A percentile compares a stretch with the other conserved stretches of the same genome.
Conservation (phyloP, 2,888 invertebrate genomes). For the Agonum fuliginosum region DNA sequence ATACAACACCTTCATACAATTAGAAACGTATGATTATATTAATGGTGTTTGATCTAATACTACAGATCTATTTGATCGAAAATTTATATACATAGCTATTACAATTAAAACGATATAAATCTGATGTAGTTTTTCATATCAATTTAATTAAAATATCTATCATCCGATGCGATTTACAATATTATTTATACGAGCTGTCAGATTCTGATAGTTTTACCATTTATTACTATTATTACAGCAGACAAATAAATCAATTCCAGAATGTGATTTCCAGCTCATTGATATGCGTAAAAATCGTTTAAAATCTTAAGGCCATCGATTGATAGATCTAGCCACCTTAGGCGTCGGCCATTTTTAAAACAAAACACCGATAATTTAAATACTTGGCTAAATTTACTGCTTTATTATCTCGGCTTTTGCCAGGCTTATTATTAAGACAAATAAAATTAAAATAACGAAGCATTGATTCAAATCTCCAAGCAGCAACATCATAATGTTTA, state of each 20-base stretch:
- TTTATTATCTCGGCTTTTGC: constrained; percentile 22
- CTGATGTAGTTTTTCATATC: background rate
- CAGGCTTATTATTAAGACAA: constrained; percentile 31
- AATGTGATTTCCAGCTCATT: constrained; percentile 9
- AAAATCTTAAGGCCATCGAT: constrained; percentile 10
- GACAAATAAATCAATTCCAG: constrained; percentile 3
- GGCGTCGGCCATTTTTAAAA: constrained; percentile 14
- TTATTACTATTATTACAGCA: constrained; percentile 35
- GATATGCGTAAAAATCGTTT: constrained; percentile 31
- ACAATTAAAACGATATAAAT: constrained; percentile 4
- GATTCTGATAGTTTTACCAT: constrained; percentile 12
- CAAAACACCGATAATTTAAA: constrained; percentile 5
- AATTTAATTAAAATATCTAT: background rate
- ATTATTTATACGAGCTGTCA: constrained; percentile 21
- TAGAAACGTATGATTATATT: background rate
- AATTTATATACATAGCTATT: background rate
- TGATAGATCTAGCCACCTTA: constrained; percentile 12
- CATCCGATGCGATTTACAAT: constrained; percentile 6
- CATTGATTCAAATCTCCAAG: constrained; percentile 22
- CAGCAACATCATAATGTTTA: too few relatives aligned
- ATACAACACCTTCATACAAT: too few relatives aligned
- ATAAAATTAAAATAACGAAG: constrained; percentile 29
- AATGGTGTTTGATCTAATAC: background rate
- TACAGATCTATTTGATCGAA: background rate
- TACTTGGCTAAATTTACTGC: constrained; percentile 31